phyloP scores from a whole-genome alignment of 2,888 invertebrate genomes.

The Anoncus sp. region DNA sequence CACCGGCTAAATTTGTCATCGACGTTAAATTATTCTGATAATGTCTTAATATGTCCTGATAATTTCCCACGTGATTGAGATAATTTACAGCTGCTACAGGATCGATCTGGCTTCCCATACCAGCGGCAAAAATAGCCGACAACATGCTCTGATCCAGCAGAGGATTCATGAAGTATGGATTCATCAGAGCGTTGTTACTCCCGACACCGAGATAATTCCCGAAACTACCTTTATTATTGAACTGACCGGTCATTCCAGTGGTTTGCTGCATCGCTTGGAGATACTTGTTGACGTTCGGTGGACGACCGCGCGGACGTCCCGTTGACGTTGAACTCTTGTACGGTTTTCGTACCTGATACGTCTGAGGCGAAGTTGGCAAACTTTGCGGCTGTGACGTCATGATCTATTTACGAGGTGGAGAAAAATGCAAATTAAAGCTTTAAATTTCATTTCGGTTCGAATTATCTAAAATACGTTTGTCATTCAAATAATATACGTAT shows the following conservation, averaged over 20 bases:
- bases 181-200: conserved; percentile 74
- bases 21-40: conserved; percentile 78
- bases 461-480: background rate
- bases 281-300: conserved; percentile 82
- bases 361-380: conserved; percentile 68
- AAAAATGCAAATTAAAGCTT: background rate
- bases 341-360: conserved; percentile 71
- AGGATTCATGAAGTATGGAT: conserved; percentile 78
- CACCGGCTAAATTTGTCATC: conserved; percentile 69
- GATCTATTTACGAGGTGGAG: conserved; percentile 15
- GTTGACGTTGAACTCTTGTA: conserved; percentile 76
- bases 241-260: conserved; percentile 72
- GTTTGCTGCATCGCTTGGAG: conserved; percentile 72
- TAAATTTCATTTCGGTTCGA: background rate
- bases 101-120: conserved; percentile 75
- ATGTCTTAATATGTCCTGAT: conserved; percentile 77
- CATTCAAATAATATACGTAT: conserved; percentile 47
- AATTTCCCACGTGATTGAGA: conserved; percentile 76
- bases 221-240: conserved; percentile 72
- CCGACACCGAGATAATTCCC: conserved; percentile 72
- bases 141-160: conserved; percentile 77
- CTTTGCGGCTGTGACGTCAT: conserved; percentile 54
- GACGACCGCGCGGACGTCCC: conserved; percentile 84
- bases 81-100: conserved; percentile 77
- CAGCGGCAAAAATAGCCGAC: conserved; percentile 73